A percentile compares a stretch with the other conserved stretches of the same genome.
Evolutionary conservation across 2,888 invertebrate genomes (phyloP).

Genomic region (Hedya salicella): DNA sequence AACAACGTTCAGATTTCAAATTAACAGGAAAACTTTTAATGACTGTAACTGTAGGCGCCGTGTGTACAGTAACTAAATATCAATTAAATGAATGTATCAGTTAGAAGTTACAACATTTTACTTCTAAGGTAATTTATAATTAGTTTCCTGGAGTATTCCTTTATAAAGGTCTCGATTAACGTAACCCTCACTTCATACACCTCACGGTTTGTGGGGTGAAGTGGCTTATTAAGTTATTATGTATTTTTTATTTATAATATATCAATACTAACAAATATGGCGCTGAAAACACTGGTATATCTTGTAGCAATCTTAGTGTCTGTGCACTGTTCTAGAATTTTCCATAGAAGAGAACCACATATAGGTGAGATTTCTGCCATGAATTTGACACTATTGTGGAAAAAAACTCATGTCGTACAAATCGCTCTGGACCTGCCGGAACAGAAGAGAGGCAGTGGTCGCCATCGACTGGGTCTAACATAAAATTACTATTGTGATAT

Average conservation of each 20-base stretch:
- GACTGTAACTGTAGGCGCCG: too few species aligned
- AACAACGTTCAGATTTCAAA: too few species aligned
- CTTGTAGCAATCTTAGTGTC: not conserved
- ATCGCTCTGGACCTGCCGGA: too few species aligned
- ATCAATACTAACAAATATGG: conserved; percentile 1
- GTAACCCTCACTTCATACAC: conserved; percentile 8
- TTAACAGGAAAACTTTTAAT: too few species aligned
- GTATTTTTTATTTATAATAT: not conserved
- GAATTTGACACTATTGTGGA: too few species aligned
- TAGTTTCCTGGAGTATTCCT: not conserved
- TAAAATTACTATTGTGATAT: too few species aligned
- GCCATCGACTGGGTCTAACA: too few species aligned
- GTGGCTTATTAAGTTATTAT: conserved; percentile 4
- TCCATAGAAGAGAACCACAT: not conserved
- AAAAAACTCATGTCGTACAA: too few species aligned
- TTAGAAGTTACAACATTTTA: not conserved
- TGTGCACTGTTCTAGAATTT: not conserved
- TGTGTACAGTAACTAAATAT: not conserved
- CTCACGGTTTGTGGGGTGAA: not conserved
- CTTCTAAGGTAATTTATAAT: not conserved
- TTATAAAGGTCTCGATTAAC: conserved; percentile 4
- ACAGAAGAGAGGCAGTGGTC: too few species aligned
- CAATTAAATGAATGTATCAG: not conserved
- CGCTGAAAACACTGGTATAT: not conserved
- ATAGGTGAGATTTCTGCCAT: conserved; percentile 12